A percentile compares a stretch with the other conserved stretches of the same genome.
Evolutionary conservation across 2,113 vertebrate species (phyloP).

Genomic region (Eupsittula cactorum): DNA sequence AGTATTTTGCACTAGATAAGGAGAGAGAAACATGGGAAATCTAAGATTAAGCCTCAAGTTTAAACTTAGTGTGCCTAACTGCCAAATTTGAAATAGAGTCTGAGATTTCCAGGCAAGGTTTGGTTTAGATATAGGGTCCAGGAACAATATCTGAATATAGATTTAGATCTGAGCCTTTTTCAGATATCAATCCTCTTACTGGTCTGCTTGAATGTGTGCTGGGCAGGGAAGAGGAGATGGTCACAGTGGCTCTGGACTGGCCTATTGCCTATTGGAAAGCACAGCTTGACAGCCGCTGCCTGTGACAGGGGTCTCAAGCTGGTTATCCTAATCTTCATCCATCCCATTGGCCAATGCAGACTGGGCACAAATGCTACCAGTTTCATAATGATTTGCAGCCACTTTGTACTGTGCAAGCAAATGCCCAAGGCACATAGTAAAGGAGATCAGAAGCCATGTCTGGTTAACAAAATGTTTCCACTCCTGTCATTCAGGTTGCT

Average conservation of each 20-base stretch:
- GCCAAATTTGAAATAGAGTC: not conserved
- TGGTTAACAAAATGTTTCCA: not conserved
- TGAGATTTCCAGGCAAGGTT: not conserved
- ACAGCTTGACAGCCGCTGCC: not conserved
- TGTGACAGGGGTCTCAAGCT: not conserved
- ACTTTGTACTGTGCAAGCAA: not conserved
- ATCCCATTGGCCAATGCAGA: not conserved
- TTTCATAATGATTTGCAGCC: not conserved
- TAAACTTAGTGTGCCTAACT: not conserved
- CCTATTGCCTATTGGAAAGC: not conserved
- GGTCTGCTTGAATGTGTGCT: not conserved
- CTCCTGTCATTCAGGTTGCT: not conserved
- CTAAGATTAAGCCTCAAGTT: slow-evolving; percentile 12
- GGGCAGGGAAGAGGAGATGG: not conserved
- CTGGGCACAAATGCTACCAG: not conserved
- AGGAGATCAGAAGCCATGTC: not conserved
- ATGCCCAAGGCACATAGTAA: not conserved
- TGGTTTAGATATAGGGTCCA: not conserved
- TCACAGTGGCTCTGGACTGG: fast-evolving
- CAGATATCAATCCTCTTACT: not conserved
- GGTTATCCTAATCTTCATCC: not conserved
- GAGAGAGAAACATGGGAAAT: slow-evolving; percentile 11
- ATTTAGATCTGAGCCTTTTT: not conserved
- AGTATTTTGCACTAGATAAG: no score
- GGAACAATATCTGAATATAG: not conserved